A percentile compares a stretch with the other conserved stretches of the same genome.
Evolutionary conservation across 2,113 vertebrate species (phyloP).

Genomic region (Leptocoma aspasia): DNA sequence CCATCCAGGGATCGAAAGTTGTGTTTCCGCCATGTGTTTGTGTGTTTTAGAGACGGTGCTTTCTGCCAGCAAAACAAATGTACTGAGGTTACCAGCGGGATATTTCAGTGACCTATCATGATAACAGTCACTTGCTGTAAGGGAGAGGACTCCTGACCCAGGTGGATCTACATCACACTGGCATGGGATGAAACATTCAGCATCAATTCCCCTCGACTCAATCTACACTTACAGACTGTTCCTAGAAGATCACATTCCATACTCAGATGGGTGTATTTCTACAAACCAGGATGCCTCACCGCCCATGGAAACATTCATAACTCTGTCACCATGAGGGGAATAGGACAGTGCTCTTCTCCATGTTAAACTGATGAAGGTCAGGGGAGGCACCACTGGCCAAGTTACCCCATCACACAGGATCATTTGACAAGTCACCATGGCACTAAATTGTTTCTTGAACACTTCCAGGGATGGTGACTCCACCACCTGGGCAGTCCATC

Average conservation of each 20-base stretch:
- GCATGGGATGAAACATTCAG: not conserved
- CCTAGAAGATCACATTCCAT: not conserved
- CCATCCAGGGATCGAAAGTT: slow-evolving; percentile 89
- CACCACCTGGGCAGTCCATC: not conserved
- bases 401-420: not conserved
- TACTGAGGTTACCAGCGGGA: not conserved
- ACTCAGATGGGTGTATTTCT: not conserved
- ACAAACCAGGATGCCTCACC: not conserved
- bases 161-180: not conserved
- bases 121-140: not conserved
- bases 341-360: not conserved
- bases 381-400: not conserved
- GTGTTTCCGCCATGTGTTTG: slow-evolving; percentile 87
- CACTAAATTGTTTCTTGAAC: not conserved
- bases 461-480: not conserved
- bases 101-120: not conserved
- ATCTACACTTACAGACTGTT: not conserved
- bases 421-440: not conserved
- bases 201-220: not conserved
- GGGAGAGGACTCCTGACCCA: not conserved
- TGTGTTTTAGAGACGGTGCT: slow-evolving; percentile 77
- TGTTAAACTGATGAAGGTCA: not conserved
- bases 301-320: not conserved
- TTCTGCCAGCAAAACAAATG: slow-evolving; percentile 69
- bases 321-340: not conserved